Evolutionary conservation across 2,113 vertebrate genomes (phyloP).

Genomic region (Microtus oregoni): DNA sequence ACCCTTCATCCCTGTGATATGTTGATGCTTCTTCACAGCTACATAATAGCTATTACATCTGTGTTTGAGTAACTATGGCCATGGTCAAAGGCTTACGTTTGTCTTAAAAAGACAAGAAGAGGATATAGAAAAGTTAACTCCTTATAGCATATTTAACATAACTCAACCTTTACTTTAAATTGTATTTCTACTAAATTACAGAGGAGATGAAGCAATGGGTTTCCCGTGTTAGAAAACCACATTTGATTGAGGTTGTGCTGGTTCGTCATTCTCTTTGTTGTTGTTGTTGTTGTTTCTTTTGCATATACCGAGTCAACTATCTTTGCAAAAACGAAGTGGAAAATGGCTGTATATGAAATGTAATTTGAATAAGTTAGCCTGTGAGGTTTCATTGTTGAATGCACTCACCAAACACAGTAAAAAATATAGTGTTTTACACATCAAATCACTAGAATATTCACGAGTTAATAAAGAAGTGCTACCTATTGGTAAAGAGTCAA

Average conservation of each 20-base stretch:
- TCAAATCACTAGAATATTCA: background rate
- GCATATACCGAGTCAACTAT: background rate
- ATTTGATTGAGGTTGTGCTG: background rate
- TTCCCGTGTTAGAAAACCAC: background rate
- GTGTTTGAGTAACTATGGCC: background rate
- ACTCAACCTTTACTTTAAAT: background rate
- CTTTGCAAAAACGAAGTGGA: constrained; percentile 20
- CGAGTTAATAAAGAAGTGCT: background rate
- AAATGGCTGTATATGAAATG: background rate
- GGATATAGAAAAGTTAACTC: constrained; percentile 30
- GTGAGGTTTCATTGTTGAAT: background rate
- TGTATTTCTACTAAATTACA: constrained; percentile 40
- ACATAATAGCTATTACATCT: constrained; percentile 31
- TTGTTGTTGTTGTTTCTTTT: background rate
- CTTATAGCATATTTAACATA: background rate
- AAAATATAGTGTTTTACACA: background rate
- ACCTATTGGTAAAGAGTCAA: background rate
- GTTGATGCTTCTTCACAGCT: background rate
- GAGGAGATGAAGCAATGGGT: background rate
- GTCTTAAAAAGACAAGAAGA: background rate
- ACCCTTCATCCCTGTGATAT: background rate
- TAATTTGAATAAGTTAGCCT: background rate
- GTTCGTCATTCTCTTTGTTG: background rate
- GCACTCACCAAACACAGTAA: background rate
- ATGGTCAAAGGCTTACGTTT: constrained; percentile 36